Conservation (phyloP, 2,113 vertebrate species). For the Ctenodactylus gundi region DNA sequence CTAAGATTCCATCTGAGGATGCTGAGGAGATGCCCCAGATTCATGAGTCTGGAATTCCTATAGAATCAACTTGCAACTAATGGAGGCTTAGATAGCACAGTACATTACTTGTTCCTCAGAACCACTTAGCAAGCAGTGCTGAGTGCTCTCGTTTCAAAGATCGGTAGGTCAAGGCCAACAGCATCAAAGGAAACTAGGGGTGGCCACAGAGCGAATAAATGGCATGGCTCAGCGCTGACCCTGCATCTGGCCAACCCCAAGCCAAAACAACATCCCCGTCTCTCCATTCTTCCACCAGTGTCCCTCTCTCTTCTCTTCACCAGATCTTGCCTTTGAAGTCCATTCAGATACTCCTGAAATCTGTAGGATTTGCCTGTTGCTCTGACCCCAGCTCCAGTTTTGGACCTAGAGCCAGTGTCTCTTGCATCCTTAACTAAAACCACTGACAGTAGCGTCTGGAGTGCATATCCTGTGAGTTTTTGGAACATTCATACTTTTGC, state of each 20-base stretch:
- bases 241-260: rapidly evolving
- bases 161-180: neutral
- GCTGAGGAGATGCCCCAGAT: rapidly evolving
- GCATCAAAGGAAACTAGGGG: neutral
- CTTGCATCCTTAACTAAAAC: neutral
- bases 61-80: neutral
- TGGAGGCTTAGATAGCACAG: no score
- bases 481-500: neutral
- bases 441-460: neutral
- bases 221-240: rapidly evolving
- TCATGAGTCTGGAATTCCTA: neutral
- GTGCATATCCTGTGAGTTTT: neutral
- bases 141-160: no score
- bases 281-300: rapidly evolving
- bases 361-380: neutral
- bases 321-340: neutral
- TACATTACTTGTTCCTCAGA: neutral
- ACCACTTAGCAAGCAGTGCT: rapidly evolving
- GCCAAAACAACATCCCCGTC: rapidly evolving
- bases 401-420: no score
- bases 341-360: no score
- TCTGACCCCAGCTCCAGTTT: no score
- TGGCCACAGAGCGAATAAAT: rapidly evolving
- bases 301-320: rapidly evolving
- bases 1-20: neutral